Conservation (phyloP, 2,113 vertebrate genomes). For the Passer domesticus region DNA sequence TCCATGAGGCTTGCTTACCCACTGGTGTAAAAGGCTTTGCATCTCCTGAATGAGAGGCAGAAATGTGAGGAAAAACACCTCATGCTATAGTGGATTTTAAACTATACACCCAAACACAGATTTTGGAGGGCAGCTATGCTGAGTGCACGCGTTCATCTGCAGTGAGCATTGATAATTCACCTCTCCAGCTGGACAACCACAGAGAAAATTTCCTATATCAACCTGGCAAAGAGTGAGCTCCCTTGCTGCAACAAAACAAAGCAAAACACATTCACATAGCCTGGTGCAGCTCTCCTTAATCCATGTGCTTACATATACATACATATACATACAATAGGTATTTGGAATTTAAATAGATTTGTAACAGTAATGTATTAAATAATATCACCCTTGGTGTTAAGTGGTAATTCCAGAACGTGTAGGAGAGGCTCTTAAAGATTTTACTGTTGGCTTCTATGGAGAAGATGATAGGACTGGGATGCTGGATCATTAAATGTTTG, state of each 20-base stretch:
- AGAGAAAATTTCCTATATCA: background rate
- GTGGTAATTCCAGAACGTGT: background rate
- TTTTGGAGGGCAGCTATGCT: background rate
- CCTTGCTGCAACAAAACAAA: background rate
- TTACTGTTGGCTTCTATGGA: background rate
- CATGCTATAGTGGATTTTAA: background rate
- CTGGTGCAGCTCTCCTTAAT: background rate
- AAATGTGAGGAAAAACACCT: background rate
- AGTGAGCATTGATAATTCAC: background rate
- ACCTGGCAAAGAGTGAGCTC: background rate
- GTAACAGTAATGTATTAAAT: constrained; percentile 7
- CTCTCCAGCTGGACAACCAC: background rate
- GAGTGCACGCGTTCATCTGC: accelerated
- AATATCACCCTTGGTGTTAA: background rate
- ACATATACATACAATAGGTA: background rate
- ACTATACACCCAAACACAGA: background rate
- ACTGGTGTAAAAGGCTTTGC: background rate
- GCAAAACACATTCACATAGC: background rate
- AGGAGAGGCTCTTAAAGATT: constrained; percentile 26
- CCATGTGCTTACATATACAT: background rate
- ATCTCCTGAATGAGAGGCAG: background rate
- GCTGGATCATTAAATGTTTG: background rate
- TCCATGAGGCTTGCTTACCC: background rate
- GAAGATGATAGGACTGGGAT: constrained; percentile 31
- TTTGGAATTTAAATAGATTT: background rate